Base-by-base conservation (phyloP, 2,797 vertebrate species). In the Channallabes apus region DNA sequence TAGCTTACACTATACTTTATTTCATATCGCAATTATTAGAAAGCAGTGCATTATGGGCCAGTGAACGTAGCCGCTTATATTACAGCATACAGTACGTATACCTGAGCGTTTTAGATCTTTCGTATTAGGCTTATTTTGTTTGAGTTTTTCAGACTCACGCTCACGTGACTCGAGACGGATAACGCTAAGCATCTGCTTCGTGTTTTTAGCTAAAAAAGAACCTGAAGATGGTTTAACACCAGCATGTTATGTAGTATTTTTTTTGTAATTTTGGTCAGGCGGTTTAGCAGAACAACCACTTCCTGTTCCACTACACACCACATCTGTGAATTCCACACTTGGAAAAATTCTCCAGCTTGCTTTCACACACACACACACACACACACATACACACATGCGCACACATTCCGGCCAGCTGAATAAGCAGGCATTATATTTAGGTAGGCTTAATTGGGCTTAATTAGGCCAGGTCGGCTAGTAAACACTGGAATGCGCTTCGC, bases 231-330 rank as follows among this genome's bases (percentile, higher is more conserved):
- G 59, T 78, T 59, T 12, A 78, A 78, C 20, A 8, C 17, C 32
- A 20, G n/a, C 29, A 29, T 14, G 56, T 7, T 32, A 24, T 61
- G 29, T 20, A 18, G 59, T 22, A 59, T 78, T 59, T 51, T 51
- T 35, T 35, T 32, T 29, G n/a, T 76, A 15, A 29, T 56, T 76
- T 59, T 77, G 51, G 73, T 77, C 73, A 29, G 8, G 18, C 17
- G 87, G 91, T 82, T 89, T 51, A 89, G 86, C 86, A 91, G 91
- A 79, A 59, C 15, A 77, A 68, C 46, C 62, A 73, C 68, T 20
- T 58, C 82, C 82, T 73, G 82, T 78, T 78, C 56, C 56, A 61
- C 82, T 41, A 62, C 56, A 59, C 32, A 73, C 81, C 68, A 41
- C 69, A 41, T 62, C 32, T 24, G 2, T 68, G 24, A 73, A 46